Evolutionary conservation across 2,113 vertebrate species (phyloP).

Genomic region (Erpornis zantholeuca): DNA sequence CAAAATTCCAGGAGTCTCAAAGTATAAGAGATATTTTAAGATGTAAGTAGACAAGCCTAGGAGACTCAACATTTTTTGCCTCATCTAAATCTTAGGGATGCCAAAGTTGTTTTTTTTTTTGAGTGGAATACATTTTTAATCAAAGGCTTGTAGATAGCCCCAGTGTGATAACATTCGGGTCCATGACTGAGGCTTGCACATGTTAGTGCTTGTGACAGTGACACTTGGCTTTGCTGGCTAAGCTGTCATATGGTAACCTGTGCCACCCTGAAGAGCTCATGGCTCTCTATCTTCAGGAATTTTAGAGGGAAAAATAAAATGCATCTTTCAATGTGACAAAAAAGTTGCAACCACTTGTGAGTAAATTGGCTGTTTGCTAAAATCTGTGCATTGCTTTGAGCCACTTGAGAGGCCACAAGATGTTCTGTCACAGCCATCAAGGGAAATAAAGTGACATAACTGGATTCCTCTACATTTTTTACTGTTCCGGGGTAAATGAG

Average conservation of each 20-base stretch:
- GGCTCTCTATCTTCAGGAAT: background rate
- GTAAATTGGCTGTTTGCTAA: background rate
- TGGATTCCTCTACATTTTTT: background rate
- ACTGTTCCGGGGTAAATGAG: background rate
- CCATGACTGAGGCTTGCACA: background rate
- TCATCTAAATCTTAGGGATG: background rate
- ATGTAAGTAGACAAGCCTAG: background rate
- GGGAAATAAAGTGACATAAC: background rate
- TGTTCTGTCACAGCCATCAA: background rate
- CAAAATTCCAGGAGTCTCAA: accelerated
- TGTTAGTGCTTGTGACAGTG: background rate
- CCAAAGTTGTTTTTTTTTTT: background rate
- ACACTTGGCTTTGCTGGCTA: background rate
- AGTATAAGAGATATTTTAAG: background rate
- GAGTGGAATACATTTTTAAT: background rate
- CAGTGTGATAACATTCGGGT: accelerated
- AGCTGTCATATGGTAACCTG: background rate
- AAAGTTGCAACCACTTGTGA: background rate
- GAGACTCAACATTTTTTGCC: background rate
- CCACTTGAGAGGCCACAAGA: background rate
- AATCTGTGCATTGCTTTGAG: background rate
- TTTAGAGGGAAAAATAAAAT: background rate
- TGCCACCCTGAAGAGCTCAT: background rate
- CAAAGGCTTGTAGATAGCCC: background rate
- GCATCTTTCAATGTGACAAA: background rate